Evolutionary conservation across 2,113 vertebrate genomes (phyloP).

Genomic region (Anoplopoma fimbria): DNA sequence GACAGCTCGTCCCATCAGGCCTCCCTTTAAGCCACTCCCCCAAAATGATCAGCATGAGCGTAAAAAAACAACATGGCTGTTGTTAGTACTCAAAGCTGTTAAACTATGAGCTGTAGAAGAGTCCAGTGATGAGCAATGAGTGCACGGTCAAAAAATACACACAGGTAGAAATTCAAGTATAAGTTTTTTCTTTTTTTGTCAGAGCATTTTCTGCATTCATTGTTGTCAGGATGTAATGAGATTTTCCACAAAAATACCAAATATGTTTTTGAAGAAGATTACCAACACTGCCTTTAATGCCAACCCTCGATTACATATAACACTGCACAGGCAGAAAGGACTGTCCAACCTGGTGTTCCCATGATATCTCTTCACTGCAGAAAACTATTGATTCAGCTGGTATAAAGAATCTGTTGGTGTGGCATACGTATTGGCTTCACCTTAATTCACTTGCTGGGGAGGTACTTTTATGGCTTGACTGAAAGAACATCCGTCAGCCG

Average conservation of each 20-base stretch:
- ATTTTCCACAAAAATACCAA: not conserved
- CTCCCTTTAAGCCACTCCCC: no score
- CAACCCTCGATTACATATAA: conserved; percentile 24
- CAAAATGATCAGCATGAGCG: no score
- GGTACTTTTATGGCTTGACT: conserved; percentile 64
- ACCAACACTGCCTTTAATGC: conserved; percentile 5
- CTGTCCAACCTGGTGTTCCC: conserved; percentile 1
- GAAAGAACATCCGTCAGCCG: conserved; percentile 58
- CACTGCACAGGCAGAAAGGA: conserved; percentile 15
- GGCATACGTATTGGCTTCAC: conserved; percentile 54
- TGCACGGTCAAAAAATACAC: no score
- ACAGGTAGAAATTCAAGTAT: no score
- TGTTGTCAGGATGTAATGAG: no score
- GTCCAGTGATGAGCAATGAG: no score
- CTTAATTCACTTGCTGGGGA: conserved; percentile 68
- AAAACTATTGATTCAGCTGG: conserved; percentile 59
- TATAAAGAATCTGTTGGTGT: conserved; percentile 56
- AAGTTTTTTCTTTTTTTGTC: no score
- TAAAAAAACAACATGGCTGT: no score
- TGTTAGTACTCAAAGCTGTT: no score
- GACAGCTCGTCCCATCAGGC: no score
- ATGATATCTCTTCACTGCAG: conserved; percentile 43
- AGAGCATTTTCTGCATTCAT: no score
- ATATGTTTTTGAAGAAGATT: not conserved
- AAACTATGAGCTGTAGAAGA: no score